Base-by-base conservation (phyloP, 2,113 vertebrate genomes). In the Aegotheles bennettii region DNA sequence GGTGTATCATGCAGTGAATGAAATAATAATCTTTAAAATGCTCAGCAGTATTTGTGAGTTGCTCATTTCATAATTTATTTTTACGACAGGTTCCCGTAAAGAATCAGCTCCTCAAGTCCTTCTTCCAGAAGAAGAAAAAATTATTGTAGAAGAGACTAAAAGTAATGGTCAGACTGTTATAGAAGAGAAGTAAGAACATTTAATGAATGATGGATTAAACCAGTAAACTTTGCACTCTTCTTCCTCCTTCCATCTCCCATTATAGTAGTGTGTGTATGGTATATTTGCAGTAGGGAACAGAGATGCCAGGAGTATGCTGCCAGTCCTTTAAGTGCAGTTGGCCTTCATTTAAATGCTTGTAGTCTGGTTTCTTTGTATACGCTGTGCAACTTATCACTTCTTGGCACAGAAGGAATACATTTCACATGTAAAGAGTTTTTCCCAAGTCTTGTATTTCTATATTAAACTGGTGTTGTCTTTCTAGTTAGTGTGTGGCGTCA, bases 101-200 rank as follows among this genome's bases (percentile, higher is more conserved):
- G 99, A 99, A 75, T 98, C 98, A 13, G 98, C 98, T 92, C 99
- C 98, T 43, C 99, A 99, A 95, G 98, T 99, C 82, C 97, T 99
- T 96, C 98, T 99, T 94, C 99, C 99, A 15, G 98, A 99, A 74
- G 99, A 99, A 89, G 99, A 99, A 93, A 99, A 99, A 94, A 98
- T 99, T 86, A 98, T 98, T 90, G 94, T 99, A 65, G 99, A 99
- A 93, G 99, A 99, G 96, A 98, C 98, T 85, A 99, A 98, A 97
- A 99, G 98, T 96, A 99, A 99, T 10, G 99, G 99, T 91, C 99
- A 99, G 96, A 99, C 98, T 85, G 97, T 98, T 93, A 97, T 97
- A 77, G 99, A 99, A 94, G 99, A 99, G 95, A 99, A 99, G 99
- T 99, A 99, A 99, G 99, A 54, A 75, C 5, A 61, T 92, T 86